These are phyloP conservation scores for Cephus pulcher DNA, from an alignment of 2,888 invertebrate species.

Conservation along the genomic window DNA sequence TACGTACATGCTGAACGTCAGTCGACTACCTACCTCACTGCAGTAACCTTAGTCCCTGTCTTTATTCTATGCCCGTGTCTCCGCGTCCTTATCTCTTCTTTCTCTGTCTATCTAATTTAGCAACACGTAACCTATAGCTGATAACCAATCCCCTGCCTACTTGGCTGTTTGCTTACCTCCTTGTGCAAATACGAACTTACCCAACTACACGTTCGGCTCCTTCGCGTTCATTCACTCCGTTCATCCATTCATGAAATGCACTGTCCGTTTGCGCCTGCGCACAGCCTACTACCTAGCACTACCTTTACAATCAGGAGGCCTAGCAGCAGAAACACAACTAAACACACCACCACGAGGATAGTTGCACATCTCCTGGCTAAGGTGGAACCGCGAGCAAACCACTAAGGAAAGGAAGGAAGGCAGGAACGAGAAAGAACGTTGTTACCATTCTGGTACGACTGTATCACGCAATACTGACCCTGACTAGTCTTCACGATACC, in stretches of 20 bases:
- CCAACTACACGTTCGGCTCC: not conserved
- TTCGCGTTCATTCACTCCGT: slow-evolving; percentile 32
- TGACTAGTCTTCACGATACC: not conserved
- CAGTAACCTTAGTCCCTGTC: slow-evolving; percentile 9
- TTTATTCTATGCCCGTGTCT: not conserved
- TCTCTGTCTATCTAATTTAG: not conserved
- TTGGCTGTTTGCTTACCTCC: not conserved
- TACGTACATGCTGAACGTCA: not conserved
- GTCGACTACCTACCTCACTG: slow-evolving; percentile 20
- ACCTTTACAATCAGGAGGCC: not conserved
- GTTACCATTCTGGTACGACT: not conserved
- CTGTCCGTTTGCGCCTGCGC: slow-evolving; percentile 39
- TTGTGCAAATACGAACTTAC: not conserved
- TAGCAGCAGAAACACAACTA: not conserved
- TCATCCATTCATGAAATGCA: slow-evolving; percentile 55
- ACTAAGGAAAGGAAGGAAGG: not conserved
- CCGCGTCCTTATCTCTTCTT: not conserved
- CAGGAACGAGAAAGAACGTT: not conserved
- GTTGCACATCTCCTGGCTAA: not conserved
- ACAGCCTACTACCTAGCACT: slow-evolving; percentile 3
- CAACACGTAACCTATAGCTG: not conserved
- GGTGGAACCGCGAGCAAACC: not conserved
- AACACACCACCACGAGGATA: not conserved
- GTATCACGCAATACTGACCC: not conserved
- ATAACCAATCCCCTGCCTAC: not conserved